Conservation (phyloP, 2,888 invertebrate species). For the Atethmia centrago region DNA sequence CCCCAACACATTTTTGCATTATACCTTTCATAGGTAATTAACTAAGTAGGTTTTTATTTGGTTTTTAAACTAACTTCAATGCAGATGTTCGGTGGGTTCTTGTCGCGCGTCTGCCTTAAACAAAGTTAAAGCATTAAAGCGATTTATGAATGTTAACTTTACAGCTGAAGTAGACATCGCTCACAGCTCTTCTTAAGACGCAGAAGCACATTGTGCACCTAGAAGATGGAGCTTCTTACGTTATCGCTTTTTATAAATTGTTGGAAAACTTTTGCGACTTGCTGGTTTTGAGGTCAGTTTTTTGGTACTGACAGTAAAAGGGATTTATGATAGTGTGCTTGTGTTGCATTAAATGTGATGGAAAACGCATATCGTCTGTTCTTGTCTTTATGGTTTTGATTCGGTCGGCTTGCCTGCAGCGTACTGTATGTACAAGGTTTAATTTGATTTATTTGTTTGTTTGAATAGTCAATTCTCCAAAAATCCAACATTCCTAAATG, state of each 20-base stretch:
- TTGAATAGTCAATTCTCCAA: not conserved
- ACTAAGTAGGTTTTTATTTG: not conserved
- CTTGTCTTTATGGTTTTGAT: not conserved
- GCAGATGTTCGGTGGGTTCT: slow-evolving; percentile 56
- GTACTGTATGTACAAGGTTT: not conserved
- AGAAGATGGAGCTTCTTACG: slow-evolving; percentile 30
- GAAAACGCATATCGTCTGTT: not conserved
- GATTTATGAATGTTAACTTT: slow-evolving; percentile 66
- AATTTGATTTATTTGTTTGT: not conserved
- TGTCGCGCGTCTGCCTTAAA: slow-evolving; percentile 50
- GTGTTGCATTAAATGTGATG: not conserved
- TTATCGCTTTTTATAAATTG: slow-evolving; percentile 36
- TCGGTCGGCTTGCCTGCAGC: not conserved
- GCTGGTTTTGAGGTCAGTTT: not conserved
- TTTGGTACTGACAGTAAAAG: not conserved
- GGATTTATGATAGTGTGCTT: not conserved
- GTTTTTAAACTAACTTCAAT: slow-evolving; percentile 41
- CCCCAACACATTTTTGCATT: too few relatives aligned
- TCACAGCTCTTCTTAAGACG: slow-evolving; percentile 43
- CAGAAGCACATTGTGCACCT: slow-evolving; percentile 45
- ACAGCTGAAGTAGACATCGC: slow-evolving; percentile 48
- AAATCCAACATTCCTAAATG: not conserved
- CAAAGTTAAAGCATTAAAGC: slow-evolving; percentile 64
- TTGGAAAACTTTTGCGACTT: slow-evolving; percentile 14
- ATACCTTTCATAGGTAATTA: too few relatives aligned